Evolutionary conservation across 2,113 vertebrate genomes (phyloP).

Genomic region (Gavialis gangeticus): DNA sequence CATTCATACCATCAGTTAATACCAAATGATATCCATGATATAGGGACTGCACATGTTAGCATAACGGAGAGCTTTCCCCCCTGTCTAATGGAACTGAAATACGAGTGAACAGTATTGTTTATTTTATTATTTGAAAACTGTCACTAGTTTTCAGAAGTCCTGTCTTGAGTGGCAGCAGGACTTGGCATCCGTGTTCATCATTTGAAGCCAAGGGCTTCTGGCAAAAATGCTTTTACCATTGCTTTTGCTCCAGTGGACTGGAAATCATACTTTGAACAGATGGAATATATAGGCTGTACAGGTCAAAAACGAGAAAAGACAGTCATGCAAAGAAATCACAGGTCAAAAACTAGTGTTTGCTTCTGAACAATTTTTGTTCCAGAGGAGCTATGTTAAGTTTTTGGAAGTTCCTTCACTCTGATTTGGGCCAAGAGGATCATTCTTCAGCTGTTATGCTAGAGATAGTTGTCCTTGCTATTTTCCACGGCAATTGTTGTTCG

Average conservation of each 20-base stretch:
- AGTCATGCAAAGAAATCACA: not conserved
- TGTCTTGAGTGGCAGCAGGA: constrained; percentile 1
- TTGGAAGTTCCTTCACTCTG: not conserved
- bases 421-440: not conserved
- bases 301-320: constrained; percentile 35
- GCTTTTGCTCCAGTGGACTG: constrained; percentile 77
- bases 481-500: not conserved
- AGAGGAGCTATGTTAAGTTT: not conserved
- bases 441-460: not conserved
- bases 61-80: not conserved
- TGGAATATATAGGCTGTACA: constrained; percentile 65
- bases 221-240: constrained; percentile 64
- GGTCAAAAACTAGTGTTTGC: not conserved
- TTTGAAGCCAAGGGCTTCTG: constrained; percentile 60
- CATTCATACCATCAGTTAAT: not conserved
- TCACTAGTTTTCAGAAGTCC: constrained; percentile 1
- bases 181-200: not conserved
- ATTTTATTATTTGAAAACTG: constrained; percentile 18
- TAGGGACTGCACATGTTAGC: not conserved
- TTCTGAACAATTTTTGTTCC: not conserved
- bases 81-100: fast-evolving
- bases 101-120: not conserved
- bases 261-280: constrained; percentile 73
- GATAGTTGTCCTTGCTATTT: not conserved
- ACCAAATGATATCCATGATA: too few species aligned